A percentile compares a stretch with the other conserved stretches of the same genome.
These are phyloP conservation scores for Phodopus roborovskii DNA, from an alignment of 2,113 vertebrate genomes.

Conservation along the genomic window DNA sequence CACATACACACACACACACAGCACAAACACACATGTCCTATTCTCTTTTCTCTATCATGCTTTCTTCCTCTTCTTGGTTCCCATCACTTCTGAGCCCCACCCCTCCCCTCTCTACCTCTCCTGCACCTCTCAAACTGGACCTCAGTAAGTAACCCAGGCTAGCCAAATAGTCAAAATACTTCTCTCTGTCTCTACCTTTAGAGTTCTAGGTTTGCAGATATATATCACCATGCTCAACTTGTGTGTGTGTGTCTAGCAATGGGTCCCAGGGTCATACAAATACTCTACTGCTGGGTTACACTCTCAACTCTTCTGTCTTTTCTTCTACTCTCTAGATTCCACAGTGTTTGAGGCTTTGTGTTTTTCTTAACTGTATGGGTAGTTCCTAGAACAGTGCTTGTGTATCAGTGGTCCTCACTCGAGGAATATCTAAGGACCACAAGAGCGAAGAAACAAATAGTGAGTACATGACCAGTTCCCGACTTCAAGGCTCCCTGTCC, in stretches of 20 bases:
- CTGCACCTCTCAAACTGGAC: background rate
- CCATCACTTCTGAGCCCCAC: background rate
- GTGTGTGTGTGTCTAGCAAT: background rate
- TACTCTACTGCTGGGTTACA: background rate
- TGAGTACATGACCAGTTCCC: background rate
- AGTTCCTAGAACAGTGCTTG: background rate
- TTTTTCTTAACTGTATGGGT: rapidly evolving
- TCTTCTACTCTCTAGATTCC: background rate
- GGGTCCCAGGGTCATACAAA: background rate
- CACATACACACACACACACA: background rate
- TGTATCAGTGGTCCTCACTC: rapidly evolving
- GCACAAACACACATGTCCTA: background rate
- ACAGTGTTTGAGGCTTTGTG: rapidly evolving
- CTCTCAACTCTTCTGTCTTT: background rate
- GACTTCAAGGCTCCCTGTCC: background rate
- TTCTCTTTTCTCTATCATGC: background rate
- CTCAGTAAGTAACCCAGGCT: background rate
- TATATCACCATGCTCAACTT: background rate
- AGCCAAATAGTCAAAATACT: background rate
- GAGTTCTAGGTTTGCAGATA: background rate
- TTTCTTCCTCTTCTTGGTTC: background rate
- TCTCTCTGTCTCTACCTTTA: background rate
- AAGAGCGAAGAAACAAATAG: background rate
- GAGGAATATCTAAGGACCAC: no score
- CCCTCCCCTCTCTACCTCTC: background rate